A percentile compares a stretch with the other conserved stretches of the same genome.
Evolutionary conservation across 2,888 invertebrate genomes (phyloP).

Genomic region (Stenichneumon culpator): DNA sequence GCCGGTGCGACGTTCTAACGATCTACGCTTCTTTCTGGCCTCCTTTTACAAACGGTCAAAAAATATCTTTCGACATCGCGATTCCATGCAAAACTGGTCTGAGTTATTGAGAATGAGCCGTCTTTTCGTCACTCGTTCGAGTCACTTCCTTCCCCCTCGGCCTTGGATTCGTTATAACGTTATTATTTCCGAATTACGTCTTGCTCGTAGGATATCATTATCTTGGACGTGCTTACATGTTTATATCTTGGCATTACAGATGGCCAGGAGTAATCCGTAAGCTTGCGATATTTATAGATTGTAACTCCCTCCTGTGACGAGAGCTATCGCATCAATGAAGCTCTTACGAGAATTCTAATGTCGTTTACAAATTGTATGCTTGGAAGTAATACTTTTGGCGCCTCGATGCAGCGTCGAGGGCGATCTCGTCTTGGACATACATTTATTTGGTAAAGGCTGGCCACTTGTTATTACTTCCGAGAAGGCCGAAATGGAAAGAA

Average conservation of each 20-base stretch:
- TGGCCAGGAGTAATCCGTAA: neutral
- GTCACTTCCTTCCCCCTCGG: neutral
- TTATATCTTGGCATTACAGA: neutral
- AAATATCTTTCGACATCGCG: too few species aligned
- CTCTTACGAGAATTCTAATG: neutral
- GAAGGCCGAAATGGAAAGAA: constrained; percentile 18
- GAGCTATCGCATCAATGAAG: neutral
- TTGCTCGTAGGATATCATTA: constrained; percentile 28
- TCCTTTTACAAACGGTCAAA: neutral
- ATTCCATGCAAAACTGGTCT: too few species aligned
- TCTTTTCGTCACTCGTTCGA: constrained; percentile 13
- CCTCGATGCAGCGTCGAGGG: neutral
- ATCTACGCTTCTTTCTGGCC: neutral
- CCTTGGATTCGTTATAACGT: constrained; percentile 21
- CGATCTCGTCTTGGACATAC: neutral
- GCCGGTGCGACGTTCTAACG: constrained; percentile 51
- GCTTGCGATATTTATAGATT: constrained; percentile 45
- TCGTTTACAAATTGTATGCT: neutral
- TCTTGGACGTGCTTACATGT: constrained; percentile 33
- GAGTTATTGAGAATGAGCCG: too few species aligned
- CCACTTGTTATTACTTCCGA: constrained; percentile 3
- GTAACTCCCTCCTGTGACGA: neutral
- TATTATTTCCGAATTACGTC: constrained; percentile 29
- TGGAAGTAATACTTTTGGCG: neutral
- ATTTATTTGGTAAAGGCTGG: neutral